Percentiles rank a stretch among this genome's conserved stretches.
phyloP scores from a whole-genome alignment of 2,888 invertebrate species.

The Cenopis cana region DNA sequence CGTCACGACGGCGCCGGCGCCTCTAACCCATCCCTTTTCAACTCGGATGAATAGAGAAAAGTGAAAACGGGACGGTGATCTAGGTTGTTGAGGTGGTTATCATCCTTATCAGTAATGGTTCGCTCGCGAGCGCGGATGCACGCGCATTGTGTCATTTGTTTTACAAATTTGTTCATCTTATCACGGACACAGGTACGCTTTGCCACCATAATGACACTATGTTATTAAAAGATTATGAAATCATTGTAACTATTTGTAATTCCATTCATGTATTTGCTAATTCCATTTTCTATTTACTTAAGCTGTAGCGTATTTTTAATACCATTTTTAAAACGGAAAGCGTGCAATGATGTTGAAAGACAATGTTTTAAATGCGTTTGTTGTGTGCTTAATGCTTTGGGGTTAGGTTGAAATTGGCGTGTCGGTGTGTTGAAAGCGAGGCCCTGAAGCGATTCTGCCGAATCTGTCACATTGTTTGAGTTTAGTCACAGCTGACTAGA shows the following conservation, averaged over 20 bases:
- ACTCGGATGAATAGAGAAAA: not conserved
- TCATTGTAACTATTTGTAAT: not conserved
- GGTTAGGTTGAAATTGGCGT: not conserved
- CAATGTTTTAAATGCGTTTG: not conserved
- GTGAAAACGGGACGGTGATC: not conserved
- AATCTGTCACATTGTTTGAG: slow-evolving; percentile 37
- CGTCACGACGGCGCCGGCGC: slow-evolving; percentile 27
- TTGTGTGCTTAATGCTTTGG: not conserved
- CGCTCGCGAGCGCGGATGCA: not conserved
- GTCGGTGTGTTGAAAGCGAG: slow-evolving; percentile 5
- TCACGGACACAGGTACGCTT: slow-evolving; percentile 11
- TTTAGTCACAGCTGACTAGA: slow-evolving; percentile 35
- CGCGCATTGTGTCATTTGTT: slow-evolving; percentile 4
- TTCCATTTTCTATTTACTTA: not conserved
- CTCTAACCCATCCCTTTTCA: not conserved
- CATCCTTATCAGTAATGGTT: slow-evolving; percentile 27
- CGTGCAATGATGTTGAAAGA: not conserved
- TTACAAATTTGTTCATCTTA: slow-evolving; percentile 40
- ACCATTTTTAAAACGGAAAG: slow-evolving; percentile 1
- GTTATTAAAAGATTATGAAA: not conserved
- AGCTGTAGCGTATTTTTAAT: not conserved
- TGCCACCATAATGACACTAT: not conserved
- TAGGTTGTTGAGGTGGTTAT: slow-evolving; percentile 29
- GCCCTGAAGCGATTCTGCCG: slow-evolving; percentile 31
- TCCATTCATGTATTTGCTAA: not conserved